These are phyloP conservation scores for Lithobates sylvaticus DNA, from an alignment of 2,797 vertebrate species.

Conservation along the genomic window DNA sequence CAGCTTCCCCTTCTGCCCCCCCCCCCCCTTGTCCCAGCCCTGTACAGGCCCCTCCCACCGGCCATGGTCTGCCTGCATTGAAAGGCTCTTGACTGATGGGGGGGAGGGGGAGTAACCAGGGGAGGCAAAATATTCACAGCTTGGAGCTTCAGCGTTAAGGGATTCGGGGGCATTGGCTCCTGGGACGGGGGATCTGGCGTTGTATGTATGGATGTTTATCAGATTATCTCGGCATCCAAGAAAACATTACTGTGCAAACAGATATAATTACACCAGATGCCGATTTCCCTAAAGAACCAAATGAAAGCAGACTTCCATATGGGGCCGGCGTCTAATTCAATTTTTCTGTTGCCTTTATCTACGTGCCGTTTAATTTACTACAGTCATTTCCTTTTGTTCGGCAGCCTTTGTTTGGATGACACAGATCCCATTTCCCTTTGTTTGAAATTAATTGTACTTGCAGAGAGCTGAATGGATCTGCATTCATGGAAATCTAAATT, in stretches of 20 bases:
- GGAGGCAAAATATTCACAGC: no score
- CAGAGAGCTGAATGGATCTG: slow-evolving; percentile 3
- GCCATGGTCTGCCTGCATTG: no score
- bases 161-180: no score
- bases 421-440: not conserved
- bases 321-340: slow-evolving; percentile 13
- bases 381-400: slow-evolving; percentile 27
- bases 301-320: slow-evolving; percentile 37
- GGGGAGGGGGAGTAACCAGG: no score
- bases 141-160: no score
- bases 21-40: no score
- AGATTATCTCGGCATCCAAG: not conserved
- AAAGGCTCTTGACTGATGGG: no score
- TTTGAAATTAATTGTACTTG: slow-evolving; percentile 19
- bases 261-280: slow-evolving; percentile 36
- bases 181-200: no score
- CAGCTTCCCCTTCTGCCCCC: no score
- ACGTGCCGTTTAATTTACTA: slow-evolving; percentile 29
- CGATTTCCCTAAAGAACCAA: slow-evolving; percentile 25
- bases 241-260: slow-evolving; percentile 19
- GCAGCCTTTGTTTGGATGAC: slow-evolving; percentile 23
- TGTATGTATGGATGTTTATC: not conserved
- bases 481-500: slow-evolving; percentile 3
- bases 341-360: slow-evolving; percentile 29
- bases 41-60: no score